Percentiles rank a stretch among this genome's conserved stretches.
phyloP scores from a whole-genome alignment of 1,140 invertebrate species.

The Vollenhovia emeryi region DNA sequence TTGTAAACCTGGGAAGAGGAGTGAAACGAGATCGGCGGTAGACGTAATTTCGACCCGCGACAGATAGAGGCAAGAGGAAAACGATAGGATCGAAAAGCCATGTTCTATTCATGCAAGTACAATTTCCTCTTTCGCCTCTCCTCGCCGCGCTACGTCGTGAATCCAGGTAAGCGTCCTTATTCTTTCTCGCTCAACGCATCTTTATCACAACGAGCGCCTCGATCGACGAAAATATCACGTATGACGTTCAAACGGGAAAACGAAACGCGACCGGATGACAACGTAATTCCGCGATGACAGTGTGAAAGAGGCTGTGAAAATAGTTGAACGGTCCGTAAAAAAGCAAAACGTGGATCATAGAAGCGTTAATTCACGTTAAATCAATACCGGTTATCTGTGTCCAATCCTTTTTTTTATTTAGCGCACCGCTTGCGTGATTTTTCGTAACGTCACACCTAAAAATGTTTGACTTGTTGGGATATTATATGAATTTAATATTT shows the following conservation, averaged over 20 bases:
- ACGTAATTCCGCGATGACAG: neutral
- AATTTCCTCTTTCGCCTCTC: constrained; percentile 3
- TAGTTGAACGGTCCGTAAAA: constrained; percentile 7
- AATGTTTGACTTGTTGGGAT: neutral
- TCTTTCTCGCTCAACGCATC: constrained; percentile 15
- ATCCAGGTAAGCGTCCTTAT: neutral
- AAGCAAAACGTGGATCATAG: neutral
- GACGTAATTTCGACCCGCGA: constrained; percentile 27
- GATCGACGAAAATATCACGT: constrained; percentile 40
- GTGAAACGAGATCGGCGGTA: constrained; percentile 1
- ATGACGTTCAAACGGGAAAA: constrained; percentile 14
- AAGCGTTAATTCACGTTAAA: constrained; percentile 27
- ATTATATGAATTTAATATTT: neutral
- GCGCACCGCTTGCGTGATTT: neutral
- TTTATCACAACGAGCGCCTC: neutral
- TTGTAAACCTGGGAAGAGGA: constrained; percentile 2
- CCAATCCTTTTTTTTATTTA: neutral
- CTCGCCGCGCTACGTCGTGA: neutral
- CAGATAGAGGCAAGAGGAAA: neutral
- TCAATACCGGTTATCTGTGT: neutral
- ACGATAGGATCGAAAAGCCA: constrained; percentile 38
- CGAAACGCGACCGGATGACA: constrained; percentile 28
- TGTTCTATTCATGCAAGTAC: constrained; percentile 39
- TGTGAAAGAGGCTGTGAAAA: constrained; percentile 20
- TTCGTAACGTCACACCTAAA: neutral